These are phyloP conservation scores for Ramphastos sulfuratus DNA, from an alignment of 2,113 vertebrate genomes.

Conservation along the genomic window DNA sequence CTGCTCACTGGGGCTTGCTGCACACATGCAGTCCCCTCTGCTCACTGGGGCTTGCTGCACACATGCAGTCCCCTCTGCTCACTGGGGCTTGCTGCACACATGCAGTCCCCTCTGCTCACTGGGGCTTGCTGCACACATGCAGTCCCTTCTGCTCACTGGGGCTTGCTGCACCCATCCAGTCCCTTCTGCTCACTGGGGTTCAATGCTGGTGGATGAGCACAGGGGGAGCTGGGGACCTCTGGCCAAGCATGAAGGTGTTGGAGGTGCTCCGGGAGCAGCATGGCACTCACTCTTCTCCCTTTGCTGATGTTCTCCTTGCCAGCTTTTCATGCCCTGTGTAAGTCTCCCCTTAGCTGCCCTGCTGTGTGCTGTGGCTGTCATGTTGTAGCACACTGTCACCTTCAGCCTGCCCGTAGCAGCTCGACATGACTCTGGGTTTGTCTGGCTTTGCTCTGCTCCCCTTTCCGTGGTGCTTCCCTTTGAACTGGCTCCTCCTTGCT, in stretches of 20 bases:
- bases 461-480: background rate
- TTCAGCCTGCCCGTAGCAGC: background rate
- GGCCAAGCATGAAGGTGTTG: background rate
- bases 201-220: background rate
- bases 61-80: no score
- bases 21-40: no score
- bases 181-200: no score
- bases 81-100: no score
- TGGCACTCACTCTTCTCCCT: background rate
- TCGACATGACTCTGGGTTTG: background rate
- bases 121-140: no score
- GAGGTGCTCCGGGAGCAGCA: background rate
- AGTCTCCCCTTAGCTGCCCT: background rate
- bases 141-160: no score
- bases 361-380: accelerated
- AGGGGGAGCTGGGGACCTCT: background rate
- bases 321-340: accelerated
- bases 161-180: no score
- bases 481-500: background rate
- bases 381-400: accelerated
- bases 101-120: no score
- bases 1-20: no score
- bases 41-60: no score
- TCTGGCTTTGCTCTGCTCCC: background rate
- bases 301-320: background rate